phyloP scores from a whole-genome alignment of 2,888 invertebrate species.

The Drosophila picticornis region DNA sequence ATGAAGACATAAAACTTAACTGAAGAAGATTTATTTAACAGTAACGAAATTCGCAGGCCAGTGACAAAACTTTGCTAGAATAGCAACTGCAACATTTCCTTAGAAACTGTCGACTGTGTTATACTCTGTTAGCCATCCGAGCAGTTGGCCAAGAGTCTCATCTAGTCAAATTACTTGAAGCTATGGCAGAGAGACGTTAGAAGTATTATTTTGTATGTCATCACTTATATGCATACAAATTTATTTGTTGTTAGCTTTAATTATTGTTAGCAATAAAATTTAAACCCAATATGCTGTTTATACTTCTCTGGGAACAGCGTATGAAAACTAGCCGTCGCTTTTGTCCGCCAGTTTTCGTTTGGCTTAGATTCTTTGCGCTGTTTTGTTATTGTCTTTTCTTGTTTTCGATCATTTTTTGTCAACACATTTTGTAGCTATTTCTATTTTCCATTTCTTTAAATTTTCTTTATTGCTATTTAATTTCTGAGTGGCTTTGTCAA shows the following conservation, averaged over 20 bases:
- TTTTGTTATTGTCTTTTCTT: slow-evolving; percentile 28
- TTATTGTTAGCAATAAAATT: no score
- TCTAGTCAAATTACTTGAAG: not conserved
- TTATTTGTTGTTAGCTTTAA: not conserved
- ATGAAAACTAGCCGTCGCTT: slow-evolving; percentile 42
- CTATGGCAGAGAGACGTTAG: not conserved
- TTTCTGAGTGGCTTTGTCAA: slow-evolving; percentile 32
- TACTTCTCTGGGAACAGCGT: not conserved
- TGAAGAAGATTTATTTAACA: slow-evolving; percentile 66
- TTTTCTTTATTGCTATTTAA: slow-evolving; percentile 54
- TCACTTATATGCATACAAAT: not conserved
- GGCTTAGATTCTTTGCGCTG: slow-evolving; percentile 56
- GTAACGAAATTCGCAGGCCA: slow-evolving; percentile 60
- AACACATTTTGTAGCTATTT: slow-evolving; percentile 45
- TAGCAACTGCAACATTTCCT: slow-evolving; percentile 6
- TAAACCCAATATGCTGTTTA: slow-evolving; percentile 8
- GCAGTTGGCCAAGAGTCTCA: not conserved
- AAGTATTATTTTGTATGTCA: no score
- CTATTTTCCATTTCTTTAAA: slow-evolving; percentile 37
- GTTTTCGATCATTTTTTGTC: slow-evolving; percentile 36
- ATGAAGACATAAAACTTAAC: slow-evolving; percentile 65
- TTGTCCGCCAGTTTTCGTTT: slow-evolving; percentile 52
- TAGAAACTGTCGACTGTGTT: not conserved
- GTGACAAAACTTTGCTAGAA: slow-evolving; percentile 53
- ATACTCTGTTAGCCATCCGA: slow-evolving; percentile 2